Conservation (phyloP, 1,140 invertebrate species). For the Brachystomella parvula region DNA sequence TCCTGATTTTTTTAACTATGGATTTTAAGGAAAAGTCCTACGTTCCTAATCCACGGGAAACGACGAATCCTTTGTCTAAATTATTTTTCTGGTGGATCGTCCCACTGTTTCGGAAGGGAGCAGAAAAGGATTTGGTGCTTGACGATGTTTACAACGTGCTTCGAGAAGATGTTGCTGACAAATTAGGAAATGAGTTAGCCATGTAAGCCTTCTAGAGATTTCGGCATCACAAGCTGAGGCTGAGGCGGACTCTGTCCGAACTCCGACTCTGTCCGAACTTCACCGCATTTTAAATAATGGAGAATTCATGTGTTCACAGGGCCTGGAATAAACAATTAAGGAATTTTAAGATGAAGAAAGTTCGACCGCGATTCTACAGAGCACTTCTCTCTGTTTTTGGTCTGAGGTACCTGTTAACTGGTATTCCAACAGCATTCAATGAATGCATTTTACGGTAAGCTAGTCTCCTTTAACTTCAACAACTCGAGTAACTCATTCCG, state of each 20-base stretch:
- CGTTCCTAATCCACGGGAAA: conserved; percentile 18
- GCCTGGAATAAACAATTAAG: conserved; percentile 47
- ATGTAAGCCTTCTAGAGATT: not conserved
- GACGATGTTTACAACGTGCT: conserved; percentile 23
- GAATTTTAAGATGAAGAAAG: conserved; percentile 31
- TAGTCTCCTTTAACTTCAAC: not conserved
- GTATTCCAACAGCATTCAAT: conserved; percentile 15
- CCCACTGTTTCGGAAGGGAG: conserved; percentile 23
- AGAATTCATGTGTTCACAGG: conserved; percentile 40
- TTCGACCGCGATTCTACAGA: conserved; percentile 15
- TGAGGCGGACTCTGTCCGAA: not conserved
- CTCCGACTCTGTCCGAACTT: not conserved
- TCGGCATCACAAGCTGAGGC: not conserved
- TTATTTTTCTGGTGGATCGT: conserved; percentile 23
- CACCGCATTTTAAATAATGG: too few relatives aligned
- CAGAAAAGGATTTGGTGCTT: not conserved
- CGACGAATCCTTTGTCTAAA: conserved; percentile 14
- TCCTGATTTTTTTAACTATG: not conserved
- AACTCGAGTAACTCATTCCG: not conserved
- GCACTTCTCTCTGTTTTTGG: conserved; percentile 19
- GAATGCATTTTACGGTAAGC: conserved; percentile 23
- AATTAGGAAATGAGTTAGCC: conserved; percentile 8
- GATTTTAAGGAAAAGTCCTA: conserved; percentile 15
- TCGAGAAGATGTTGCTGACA: conserved; percentile 6
- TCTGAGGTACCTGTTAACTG: not conserved